Evolutionary conservation across 2,888 invertebrate genomes (phyloP), one percentile per base, ranked within the genome.

Genomic region (Lithophane socia): DNA sequence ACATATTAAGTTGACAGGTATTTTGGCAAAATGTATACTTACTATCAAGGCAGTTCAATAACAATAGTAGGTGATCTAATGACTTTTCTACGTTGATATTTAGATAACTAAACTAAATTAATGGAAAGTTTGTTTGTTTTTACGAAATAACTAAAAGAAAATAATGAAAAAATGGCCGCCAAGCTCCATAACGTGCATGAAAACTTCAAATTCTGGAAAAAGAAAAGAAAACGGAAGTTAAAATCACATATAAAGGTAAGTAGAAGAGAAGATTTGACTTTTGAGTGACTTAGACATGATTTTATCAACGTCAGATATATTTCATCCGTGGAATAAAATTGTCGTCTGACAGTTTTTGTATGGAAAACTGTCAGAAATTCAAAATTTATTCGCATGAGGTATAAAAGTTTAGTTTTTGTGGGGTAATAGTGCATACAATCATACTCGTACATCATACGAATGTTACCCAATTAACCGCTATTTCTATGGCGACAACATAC

Each of bases 161-260:
- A 42, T 7, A 29, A 54, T 37, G 21, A 65, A 21, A 64, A 49
- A 29, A 58, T n/a, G 24, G 16, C 77, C n/a, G 56, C 42, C 1
- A 18, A 13, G n/a, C 42, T 75, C 56, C 61, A 10, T 37, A 29
- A 24, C 13, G n/a, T 37, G 42, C 49, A 29, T 24, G 24, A 47
- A 63, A 61, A 8, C 52, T 54, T 67, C 52, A 12, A 42, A 8
- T 54, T 64, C 63, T 71, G 63, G 42, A 75, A 79, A 69, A 81
- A 64, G 10, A n/a, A 52, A 68, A 73, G 13, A 73, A 60, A 42
- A 2, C 0, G 5, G 2, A 44, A n/a, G 1, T 81, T 58, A 16
- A 29, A 44, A 63, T 58, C 21, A n/a, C 7, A 52, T 12, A 0
- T 13, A 16, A 60, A 61, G 12, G 12, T 9, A 29, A 10, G 8